phyloP scores from a whole-genome alignment of 2,113 vertebrate species.

The Phalacrocorax pelagicus region DNA sequence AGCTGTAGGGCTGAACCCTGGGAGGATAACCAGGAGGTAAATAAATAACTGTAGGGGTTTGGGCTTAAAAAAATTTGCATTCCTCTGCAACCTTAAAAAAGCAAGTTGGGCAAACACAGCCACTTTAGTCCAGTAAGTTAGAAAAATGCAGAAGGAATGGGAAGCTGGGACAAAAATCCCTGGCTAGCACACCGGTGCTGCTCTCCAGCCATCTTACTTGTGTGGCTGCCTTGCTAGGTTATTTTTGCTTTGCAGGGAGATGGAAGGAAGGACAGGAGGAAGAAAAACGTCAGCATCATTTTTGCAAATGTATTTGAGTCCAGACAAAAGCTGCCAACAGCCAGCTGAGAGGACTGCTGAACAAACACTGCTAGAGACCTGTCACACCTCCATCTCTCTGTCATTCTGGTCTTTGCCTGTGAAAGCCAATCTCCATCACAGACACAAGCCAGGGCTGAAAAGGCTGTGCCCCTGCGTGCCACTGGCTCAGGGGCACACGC shows the following conservation, averaged over 20 bases:
- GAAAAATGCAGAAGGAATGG: conserved; percentile 14
- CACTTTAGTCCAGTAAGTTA: background rate
- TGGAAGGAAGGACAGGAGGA: conserved; percentile 2
- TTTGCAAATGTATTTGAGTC: conserved; percentile 17
- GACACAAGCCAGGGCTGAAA: background rate
- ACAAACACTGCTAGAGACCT: background rate
- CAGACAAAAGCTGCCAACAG: conserved; percentile 34
- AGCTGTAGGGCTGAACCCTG: background rate
- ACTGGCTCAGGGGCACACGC: background rate
- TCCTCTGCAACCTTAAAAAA: background rate
- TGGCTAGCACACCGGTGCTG: background rate
- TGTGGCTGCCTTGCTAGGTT: background rate
- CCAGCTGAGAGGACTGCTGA: conserved; percentile 19
- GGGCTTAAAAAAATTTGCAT: background rate
- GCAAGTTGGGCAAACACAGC: background rate
- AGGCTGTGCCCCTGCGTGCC: background rate
- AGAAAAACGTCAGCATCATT: conserved; percentile 29
- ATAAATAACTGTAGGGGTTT: background rate
- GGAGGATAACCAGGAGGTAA: background rate
- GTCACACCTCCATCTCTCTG: background rate
- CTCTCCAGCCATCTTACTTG: background rate
- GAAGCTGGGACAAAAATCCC: background rate
- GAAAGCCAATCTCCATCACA: background rate
- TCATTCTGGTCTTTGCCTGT: background rate
- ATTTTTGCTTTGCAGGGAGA: background rate